Evolutionary conservation across 2,888 invertebrate genomes (phyloP).

Genomic region (Tromatobia lineatoria): DNA sequence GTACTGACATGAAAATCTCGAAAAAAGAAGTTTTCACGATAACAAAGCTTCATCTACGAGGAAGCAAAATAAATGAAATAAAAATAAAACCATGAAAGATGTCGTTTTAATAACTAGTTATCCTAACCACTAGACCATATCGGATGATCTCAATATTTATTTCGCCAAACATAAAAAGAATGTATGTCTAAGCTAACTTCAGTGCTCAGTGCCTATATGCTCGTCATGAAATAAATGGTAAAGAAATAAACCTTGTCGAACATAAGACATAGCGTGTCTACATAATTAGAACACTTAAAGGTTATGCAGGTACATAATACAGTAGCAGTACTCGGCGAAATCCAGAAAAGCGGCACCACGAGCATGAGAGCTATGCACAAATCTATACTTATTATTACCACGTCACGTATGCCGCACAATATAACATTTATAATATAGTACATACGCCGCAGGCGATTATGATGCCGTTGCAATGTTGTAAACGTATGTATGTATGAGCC

Average conservation of each 20-base stretch:
- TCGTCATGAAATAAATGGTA: background rate
- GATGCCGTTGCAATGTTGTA: background rate
- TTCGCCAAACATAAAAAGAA: background rate
- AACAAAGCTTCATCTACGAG: too few relatives aligned
- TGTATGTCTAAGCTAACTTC: background rate
- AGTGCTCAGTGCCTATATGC: background rate
- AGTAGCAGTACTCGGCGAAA: background rate
- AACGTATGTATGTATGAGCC: background rate
- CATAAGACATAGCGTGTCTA: background rate
- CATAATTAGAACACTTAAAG: background rate
- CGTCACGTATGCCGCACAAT: background rate
- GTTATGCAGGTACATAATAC: conserved; percentile 6
- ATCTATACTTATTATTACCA: conserved; percentile 18
- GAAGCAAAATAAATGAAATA: too few relatives aligned
- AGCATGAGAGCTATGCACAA: background rate
- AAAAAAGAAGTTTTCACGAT: too few relatives aligned
- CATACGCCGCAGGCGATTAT: background rate
- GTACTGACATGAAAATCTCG: too few relatives aligned
- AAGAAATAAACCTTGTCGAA: background rate
- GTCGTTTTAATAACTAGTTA: background rate
- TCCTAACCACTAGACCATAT: too few relatives aligned
- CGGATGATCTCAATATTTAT: background rate
- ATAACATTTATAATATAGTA: background rate
- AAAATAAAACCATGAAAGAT: background rate
- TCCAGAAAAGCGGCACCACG: background rate